Base-by-base conservation (phyloP, 2,888 invertebrate species). In the Acronicta leporina region DNA sequence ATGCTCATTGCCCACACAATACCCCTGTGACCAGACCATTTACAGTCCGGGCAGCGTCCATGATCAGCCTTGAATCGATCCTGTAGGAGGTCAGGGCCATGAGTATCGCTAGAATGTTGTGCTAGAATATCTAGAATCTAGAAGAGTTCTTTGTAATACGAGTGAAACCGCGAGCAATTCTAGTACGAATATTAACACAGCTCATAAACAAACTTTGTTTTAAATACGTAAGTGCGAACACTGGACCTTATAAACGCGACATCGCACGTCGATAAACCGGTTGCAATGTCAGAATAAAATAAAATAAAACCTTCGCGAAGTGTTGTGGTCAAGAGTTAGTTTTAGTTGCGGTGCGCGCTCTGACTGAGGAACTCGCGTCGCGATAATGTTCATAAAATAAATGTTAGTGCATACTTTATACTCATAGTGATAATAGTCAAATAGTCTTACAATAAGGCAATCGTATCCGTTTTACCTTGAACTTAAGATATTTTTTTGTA, bases 401-500 rank as follows among this genome's bases (percentile, higher is more conserved):
- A 50, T 54, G 46, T 49, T 33, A 69, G 74, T 68, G 64, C 51
- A 62, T 63, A 55, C 9, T 48, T n/a, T 56, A 40, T 62, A 68
- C 65, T 62, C 53, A 52, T 70, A 65, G 68, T 69, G 64, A 46
- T 60, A 72, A 63, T 68, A 73, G 56, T 55, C 69, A 69, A 73
- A 79, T 81, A 73, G 54, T 73, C 61, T 69, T 52, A 71, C 64
- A 54, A 60, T 75, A 75, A 73, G 68, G 58, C 75, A 20, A 20
- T 68, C 68, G 72, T 74, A 50, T 68, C 50, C 45, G 27, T 56
- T 77, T 75, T 51, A 62, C 88, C 88, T 89, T 89, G 87, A 87
- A 82, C 79, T 71, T 71, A 69, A 68, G 64, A 56, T 47, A 47
- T 49, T 68, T 78, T 73, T 74, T 79, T 14, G 50, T 38, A 13